Percentiles rank a stretch among this genome's conserved stretches.
Conservation (phyloP, 1,140 invertebrate species). For the Cyclargus thomasi region DNA sequence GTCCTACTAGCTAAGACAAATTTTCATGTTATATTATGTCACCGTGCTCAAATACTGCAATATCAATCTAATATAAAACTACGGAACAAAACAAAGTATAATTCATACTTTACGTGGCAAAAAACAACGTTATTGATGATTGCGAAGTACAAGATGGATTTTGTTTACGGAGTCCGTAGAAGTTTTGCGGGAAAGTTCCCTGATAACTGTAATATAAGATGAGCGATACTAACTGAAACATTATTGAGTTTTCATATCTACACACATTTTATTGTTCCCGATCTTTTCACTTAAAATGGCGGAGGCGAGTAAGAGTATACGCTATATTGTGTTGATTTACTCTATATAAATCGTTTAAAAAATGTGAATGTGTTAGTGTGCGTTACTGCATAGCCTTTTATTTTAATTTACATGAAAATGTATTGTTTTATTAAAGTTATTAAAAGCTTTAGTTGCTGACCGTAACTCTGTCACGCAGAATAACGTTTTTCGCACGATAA, state of each 20-base stretch:
- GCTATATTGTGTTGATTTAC: not conserved
- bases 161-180: constrained; percentile 34
- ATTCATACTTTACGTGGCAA: constrained; percentile 16
- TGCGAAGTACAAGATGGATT: constrained; percentile 26
- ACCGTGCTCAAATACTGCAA: not conserved
- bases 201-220: constrained; percentile 35
- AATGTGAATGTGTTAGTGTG: not conserved
- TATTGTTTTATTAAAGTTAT: too few relatives aligned
- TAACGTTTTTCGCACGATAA: too few relatives aligned
- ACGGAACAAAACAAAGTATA: constrained; percentile 12
- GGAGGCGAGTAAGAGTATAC: not conserved
- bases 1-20: too few relatives aligned
- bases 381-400: too few relatives aligned
- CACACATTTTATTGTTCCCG: constrained; percentile 19
- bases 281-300: constrained; percentile 1
- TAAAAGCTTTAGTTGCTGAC: too few relatives aligned
- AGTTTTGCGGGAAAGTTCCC: constrained; percentile 27
- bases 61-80: not conserved
- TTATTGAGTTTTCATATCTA: constrained; percentile 37
- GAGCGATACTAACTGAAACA: constrained; percentile 27
- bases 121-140: constrained; percentile 16
- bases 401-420: too few relatives aligned
- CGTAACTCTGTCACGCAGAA: too few relatives aligned
- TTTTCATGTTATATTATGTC: too few relatives aligned
- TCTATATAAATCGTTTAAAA: too few relatives aligned